Evolutionary conservation across 2,113 vertebrate species (phyloP).

Genomic region (Ophiodon elongatus): DNA sequence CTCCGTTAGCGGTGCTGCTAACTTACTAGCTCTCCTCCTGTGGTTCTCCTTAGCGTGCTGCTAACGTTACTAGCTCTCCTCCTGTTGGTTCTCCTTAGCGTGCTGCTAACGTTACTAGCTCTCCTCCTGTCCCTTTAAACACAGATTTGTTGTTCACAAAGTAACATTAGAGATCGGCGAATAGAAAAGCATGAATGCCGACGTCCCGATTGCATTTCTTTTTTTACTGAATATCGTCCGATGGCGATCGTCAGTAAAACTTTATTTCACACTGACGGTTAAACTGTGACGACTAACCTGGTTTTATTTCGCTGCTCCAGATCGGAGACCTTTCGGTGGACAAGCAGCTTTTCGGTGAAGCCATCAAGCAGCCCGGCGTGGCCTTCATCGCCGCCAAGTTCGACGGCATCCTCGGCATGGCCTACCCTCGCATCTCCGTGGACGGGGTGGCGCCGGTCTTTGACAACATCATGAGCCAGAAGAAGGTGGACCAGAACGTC

Average conservation of each 20-base stretch:
- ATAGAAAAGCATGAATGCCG: background rate
- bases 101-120: too few relatives aligned
- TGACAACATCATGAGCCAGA: slow-evolving; percentile 92
- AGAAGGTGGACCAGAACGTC: slow-evolving; percentile 88
- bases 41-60: too few relatives aligned
- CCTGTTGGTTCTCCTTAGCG: too few relatives aligned
- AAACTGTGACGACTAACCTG: background rate
- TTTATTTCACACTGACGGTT: too few relatives aligned
- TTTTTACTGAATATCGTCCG: background rate
- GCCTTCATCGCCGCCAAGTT: slow-evolving; percentile 94
- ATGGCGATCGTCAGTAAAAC: too few relatives aligned
- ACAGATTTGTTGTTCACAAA: background rate
- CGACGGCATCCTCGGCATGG: slow-evolving; percentile 97
- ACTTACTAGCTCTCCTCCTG: too few relatives aligned
- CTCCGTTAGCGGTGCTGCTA: too few relatives aligned
- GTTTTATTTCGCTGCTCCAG: slow-evolving; percentile 54
- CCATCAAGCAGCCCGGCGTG: slow-evolving; percentile 92
- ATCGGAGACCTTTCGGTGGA: slow-evolving; percentile 80
- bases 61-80: too few relatives aligned
- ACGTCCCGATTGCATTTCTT: background rate
- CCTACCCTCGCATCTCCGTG: slow-evolving; percentile 90
- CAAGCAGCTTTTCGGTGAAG: slow-evolving; percentile 92
- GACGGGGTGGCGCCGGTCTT: slow-evolving; percentile 89
- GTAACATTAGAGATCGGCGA: background rate
- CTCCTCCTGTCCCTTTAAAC: background rate